Conservation (phyloP, 2,888 invertebrate genomes). For the Neocrepidodera transversa region DNA sequence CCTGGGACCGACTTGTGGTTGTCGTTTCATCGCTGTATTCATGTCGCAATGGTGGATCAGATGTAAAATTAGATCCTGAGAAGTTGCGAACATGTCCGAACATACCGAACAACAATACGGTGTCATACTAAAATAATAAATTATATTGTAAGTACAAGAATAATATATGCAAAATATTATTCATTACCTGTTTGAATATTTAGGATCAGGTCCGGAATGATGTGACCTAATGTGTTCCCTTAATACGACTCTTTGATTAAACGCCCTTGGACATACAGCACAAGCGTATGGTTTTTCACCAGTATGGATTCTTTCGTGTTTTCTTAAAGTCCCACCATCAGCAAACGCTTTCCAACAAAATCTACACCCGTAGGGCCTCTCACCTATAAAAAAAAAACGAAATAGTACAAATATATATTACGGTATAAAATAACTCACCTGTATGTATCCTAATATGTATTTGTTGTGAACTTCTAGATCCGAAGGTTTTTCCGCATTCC, state of each 20-base stretch:
- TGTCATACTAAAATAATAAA: slow-evolving; percentile 58
- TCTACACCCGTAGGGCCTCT: slow-evolving; percentile 83
- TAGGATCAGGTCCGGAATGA: slow-evolving; percentile 81
- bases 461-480: slow-evolving; percentile 84
- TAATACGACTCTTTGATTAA: slow-evolving; percentile 85
- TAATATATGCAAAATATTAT: neutral
- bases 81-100: slow-evolving; percentile 71
- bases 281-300: slow-evolving; percentile 82
- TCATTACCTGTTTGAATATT: slow-evolving; percentile 63
- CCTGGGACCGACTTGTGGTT: slow-evolving; percentile 75
- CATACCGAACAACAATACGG: slow-evolving; percentile 81
- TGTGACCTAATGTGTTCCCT: slow-evolving; percentile 86
- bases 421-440: slow-evolving; percentile 29
- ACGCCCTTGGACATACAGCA: slow-evolving; percentile 85
- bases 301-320: slow-evolving; percentile 86
- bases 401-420: too few relatives aligned
- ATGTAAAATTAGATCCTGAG: slow-evolving; percentile 80
- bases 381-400: slow-evolving; percentile 52
- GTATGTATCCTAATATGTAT: slow-evolving; percentile 88
- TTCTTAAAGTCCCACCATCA: slow-evolving; percentile 83
- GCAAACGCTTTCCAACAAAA: slow-evolving; percentile 91
- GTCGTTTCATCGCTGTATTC: slow-evolving; percentile 81
- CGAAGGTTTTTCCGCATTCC: slow-evolving; percentile 87
- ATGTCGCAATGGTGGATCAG: slow-evolving; percentile 86
- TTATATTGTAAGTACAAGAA: neutral